Base-by-base conservation (phyloP, 2,113 vertebrate genomes). In the Lipophrys pholis region DNA sequence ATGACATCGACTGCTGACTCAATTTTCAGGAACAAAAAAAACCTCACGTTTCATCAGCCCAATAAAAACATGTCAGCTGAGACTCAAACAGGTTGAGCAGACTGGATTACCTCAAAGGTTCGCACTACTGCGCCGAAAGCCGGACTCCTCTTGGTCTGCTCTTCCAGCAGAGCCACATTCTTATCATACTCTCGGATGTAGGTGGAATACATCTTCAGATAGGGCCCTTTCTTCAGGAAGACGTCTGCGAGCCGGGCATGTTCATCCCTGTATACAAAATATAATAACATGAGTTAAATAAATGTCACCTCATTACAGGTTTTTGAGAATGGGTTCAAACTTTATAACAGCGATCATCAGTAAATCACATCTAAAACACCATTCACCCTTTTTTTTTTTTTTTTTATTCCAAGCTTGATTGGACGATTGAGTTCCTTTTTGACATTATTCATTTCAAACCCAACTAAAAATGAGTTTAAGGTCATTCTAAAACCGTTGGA, bases 121-220 rank as follows among this genome's bases (percentile, higher is more conserved):
- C 91, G 94, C 53, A 99, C 95, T 2, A 96, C 95, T 1, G 92
- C 83, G 48, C 93, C 94, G 63, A 99, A 99, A 0, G 90, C 92
- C 9, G 93, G 78, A 66, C 97, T 99, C 93, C 95, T 99, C 87
- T 94, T 96, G 76, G 92, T 96, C n/a, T 98, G 97, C 73, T 99
- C 98, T 83, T 97, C 97, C 83, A 99, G 93, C 66, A 98, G 91
- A 61, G 94, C 91, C 86, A 97, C 88, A 90, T 98, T 99, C 93
- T 94, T 97, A 93, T 98, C 96, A 63, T 97, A 99, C 92, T 99
- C 96, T n/a, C 96, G 95, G 80, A 99, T 99, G 85, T 99, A 99
- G 1, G 95, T 97, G 43, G 97, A 98, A 91, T 99, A 99, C 98
- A 99, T 98, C 89, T 99, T 99, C 59, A 99, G 90, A 81, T 97